Evolutionary conservation across 2,797 vertebrate species (phyloP).

Genomic region (Phataginus tricuspis): DNA sequence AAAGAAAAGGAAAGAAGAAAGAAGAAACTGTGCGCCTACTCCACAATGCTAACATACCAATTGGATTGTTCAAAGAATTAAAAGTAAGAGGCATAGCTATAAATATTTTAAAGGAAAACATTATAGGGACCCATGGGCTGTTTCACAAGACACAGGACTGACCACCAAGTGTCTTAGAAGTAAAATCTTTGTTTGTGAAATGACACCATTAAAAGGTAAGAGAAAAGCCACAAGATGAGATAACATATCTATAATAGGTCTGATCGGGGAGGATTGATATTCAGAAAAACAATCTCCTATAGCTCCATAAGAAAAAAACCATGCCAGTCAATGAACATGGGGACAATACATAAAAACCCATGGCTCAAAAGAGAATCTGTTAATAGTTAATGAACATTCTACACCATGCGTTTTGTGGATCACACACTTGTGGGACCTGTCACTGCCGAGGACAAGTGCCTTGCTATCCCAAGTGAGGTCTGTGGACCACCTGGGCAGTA

Average conservation of each 20-base stretch:
- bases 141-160: not conserved
- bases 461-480: not conserved
- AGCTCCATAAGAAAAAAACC: not conserved
- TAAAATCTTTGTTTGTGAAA: not conserved
- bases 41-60: not conserved
- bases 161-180: not conserved
- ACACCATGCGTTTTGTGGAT: too few relatives aligned
- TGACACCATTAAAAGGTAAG: not conserved
- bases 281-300: rapidly evolving
- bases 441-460: rapidly evolving
- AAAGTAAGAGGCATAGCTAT: not conserved
- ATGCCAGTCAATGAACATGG: rapidly evolving
- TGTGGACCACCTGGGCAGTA: rapidly evolving
- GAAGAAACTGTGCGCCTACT: too few relatives aligned
- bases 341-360: not conserved
- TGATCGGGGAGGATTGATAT: rapidly evolving
- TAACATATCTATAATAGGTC: not conserved
- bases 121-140: not conserved
- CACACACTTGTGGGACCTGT: rapidly evolving
- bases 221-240: not conserved
- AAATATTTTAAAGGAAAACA: not conserved
- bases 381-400: not conserved
- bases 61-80: not conserved
- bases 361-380: too few relatives aligned
- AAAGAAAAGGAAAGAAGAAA: too few relatives aligned